Evolutionary conservation across 2,797 vertebrate species (phyloP), one percentile per base, ranked within the genome.

Genomic region (Acipenser oxyrinchus): DNA sequence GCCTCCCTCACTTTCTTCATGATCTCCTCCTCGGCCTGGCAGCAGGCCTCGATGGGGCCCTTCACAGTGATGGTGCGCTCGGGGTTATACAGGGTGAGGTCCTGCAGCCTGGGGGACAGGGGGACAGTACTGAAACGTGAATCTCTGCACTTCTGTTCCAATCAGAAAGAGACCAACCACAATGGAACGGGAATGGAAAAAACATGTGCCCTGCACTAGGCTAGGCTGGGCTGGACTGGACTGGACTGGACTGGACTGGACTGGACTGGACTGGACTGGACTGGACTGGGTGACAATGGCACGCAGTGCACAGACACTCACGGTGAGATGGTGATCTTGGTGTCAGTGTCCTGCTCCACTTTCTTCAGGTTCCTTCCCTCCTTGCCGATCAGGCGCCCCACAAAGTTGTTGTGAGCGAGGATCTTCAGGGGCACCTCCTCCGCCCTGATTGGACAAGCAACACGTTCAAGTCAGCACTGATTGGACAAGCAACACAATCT

Each of bases 271-370:
- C 8, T 6, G 65, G 6, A 10, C n/a, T 13, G 1, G 1, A 10
- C 37, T 37, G 37, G 37, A 13, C 15, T 18, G 50, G 55, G 58
- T 2, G 48, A 52, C 11, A 48, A 7, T 48, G 51, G n/a, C 9
- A 13, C 12, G 23, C 4, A n/a, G 10, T 67, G 48, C 52, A 13
- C 49, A 11, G 51, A 1, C 9, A 71, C 94, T 94, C 85, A 98
- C 94, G 94, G 93, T 0, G 95, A 97, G 80, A 98, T 98, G 80
- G 95, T 98, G 85, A 98, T 97, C 77, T 98, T 98, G 2, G 95
- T 96, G 81, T 95, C 93, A 0, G 95, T 98, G 84, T 98, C 95
- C 80, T 96, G 95, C 71, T 98, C 95, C 48, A 98, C 93, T 73
- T 98, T 97, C 78, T 98, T 98, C 78, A 98, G 76, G 83, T 98